phyloP scores from a whole-genome alignment of 2,797 vertebrate species.

The Sebastes vulpes region DNA sequence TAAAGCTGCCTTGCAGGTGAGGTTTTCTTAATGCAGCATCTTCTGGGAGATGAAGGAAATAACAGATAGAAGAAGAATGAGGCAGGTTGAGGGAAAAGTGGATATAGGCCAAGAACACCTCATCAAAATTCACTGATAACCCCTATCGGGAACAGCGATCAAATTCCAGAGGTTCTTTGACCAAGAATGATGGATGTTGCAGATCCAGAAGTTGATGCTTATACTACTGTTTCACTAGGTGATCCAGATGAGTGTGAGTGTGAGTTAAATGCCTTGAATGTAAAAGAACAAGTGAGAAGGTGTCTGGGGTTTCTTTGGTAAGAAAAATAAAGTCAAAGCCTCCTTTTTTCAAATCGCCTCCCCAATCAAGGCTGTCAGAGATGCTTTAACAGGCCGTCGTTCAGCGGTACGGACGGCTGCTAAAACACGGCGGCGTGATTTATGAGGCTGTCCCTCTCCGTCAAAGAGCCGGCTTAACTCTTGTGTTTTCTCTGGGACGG shows the following conservation, averaged over 20 bases:
- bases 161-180: constrained; percentile 6
- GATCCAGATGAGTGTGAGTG: constrained; percentile 21
- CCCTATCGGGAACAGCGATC: not conserved
- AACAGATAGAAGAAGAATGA: not conserved
- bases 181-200: not conserved
- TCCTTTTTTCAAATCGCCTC: constrained; percentile 6
- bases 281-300: constrained; percentile 35
- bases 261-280: constrained; percentile 10
- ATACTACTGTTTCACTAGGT: not conserved
- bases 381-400: constrained; percentile 49
- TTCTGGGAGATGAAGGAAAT: not conserved
- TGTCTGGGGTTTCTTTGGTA: constrained; percentile 39
- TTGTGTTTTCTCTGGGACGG: constrained; percentile 65
- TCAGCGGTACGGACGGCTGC: constrained; percentile 44
- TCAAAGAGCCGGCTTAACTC: constrained; percentile 59
- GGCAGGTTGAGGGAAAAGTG: not conserved
- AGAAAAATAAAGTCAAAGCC: constrained; percentile 48
- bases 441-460: constrained; percentile 64
- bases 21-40: not conserved
- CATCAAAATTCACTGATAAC: not conserved
- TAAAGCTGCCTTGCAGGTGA: not conserved
- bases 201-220: not conserved
- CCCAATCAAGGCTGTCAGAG: constrained; percentile 62
- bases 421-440: constrained; percentile 71
- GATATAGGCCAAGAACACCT: not conserved